A percentile compares a stretch with the other conserved stretches of the same genome.
These are phyloP conservation scores for Myiozetetes cayanensis DNA, from an alignment of 2,113 vertebrate species.

Conservation along the genomic window DNA sequence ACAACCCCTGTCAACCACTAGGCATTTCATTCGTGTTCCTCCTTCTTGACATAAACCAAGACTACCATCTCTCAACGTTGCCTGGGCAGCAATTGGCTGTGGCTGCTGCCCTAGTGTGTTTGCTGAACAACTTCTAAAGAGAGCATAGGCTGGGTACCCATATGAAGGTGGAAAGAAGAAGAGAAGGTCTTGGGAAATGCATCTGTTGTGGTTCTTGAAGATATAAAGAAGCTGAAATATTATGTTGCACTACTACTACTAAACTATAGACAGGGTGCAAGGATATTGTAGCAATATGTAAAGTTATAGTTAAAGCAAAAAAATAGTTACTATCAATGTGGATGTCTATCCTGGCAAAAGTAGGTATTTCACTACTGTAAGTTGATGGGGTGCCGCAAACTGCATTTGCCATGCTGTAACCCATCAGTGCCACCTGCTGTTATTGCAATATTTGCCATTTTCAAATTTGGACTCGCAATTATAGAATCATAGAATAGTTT, in stretches of 20 bases:
- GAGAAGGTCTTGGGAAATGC: neutral
- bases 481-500: neutral
- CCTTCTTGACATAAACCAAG: neutral
- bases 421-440: neutral
- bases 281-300: neutral
- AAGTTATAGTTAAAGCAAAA: no score
- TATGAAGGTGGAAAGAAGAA: neutral
- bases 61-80: neutral
- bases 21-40: neutral
- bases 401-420: neutral
- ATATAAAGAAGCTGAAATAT: neutral
- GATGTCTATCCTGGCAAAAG: neutral
- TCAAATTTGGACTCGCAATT: neutral
- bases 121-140: neutral
- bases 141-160: neutral
- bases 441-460: neutral
- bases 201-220: neutral
- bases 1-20: neutral
- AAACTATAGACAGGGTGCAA: neutral
- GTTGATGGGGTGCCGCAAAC: neutral
- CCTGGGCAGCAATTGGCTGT: neutral
- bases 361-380: neutral
- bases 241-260: neutral
- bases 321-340: neutral
- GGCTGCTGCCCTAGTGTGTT: neutral